Conservation (phyloP, 2,113 vertebrate species). For the Peromyscus leucopus region DNA sequence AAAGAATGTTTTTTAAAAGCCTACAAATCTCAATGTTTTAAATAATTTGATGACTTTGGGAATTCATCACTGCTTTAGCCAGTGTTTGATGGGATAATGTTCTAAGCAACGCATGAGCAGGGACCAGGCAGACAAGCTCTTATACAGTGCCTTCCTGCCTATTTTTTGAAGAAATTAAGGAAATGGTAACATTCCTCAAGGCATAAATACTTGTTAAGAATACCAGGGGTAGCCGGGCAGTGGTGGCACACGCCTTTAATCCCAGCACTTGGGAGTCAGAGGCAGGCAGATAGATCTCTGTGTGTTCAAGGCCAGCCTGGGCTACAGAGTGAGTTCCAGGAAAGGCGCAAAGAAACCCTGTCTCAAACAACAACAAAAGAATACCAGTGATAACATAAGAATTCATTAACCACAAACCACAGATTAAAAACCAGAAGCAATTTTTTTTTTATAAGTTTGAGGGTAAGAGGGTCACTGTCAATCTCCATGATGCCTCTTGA, state of each 20-base stretch:
- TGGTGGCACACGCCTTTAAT: too few species aligned
- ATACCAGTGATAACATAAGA: not conserved
- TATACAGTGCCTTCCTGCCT: not conserved
- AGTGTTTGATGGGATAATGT: not conserved
- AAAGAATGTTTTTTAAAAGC: not conserved
- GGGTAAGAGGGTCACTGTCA: not conserved
- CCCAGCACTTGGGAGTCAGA: too few species aligned
- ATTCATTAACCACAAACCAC: not conserved
- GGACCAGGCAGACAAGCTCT: not conserved
- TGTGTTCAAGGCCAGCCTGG: too few species aligned
- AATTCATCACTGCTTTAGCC: not conserved
- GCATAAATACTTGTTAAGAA: not conserved
- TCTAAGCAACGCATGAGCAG: not conserved
- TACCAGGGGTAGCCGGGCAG: too few species aligned
- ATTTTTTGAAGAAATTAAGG: slow-evolving; percentile 9
- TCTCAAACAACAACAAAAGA: not conserved
- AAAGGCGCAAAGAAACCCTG: too few species aligned
- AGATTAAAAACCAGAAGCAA: not conserved
- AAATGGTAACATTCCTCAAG: not conserved
- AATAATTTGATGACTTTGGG: not conserved
- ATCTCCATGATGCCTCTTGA: too few species aligned
- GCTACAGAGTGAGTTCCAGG: too few species aligned
- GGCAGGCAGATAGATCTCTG: too few species aligned
- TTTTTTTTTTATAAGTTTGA: not conserved
- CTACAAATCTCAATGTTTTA: not conserved